These are phyloP conservation scores for Pocillopora meandrina DNA, from an alignment of 92 coral and sea anemone genomes.

Conservation along the genomic window DNA sequence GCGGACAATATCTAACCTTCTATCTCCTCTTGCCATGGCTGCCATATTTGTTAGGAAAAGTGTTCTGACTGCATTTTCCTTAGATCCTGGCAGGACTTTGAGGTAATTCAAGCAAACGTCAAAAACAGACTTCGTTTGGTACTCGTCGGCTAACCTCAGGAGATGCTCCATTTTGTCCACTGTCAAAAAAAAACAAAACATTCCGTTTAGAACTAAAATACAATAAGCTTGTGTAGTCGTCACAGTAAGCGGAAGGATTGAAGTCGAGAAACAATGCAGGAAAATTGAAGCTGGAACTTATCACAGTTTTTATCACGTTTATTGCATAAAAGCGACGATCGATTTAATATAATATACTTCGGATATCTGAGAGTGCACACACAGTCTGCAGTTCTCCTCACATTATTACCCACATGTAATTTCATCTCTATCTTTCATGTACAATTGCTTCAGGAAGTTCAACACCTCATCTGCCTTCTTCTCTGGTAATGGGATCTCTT, in stretches of 20 bases:
- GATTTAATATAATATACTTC: too few relatives aligned
- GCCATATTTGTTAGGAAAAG: constrained; percentile 20
- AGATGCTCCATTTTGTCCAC: constrained; percentile 41
- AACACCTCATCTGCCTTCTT: constrained; percentile 15
- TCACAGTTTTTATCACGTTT: too few relatives aligned
- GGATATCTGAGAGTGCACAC: too few relatives aligned
- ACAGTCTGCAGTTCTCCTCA: too few relatives aligned
- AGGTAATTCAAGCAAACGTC: constrained; percentile 33
- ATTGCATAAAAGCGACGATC: too few relatives aligned
- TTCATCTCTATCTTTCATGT: constrained; percentile 10
- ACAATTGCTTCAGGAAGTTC: constrained; percentile 30
- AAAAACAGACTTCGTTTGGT: constrained; percentile 36
- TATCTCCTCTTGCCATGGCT: constrained; percentile 6
- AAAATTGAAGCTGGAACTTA: too few relatives aligned
- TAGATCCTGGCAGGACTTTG: constrained; percentile 4
- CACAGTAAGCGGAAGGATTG: too few relatives aligned
- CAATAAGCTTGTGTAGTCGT: too few relatives aligned
- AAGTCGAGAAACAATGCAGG: too few relatives aligned
- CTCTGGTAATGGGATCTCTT: constrained; percentile 28
- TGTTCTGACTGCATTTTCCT: constrained; percentile 10
- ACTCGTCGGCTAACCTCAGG: constrained; percentile 54
- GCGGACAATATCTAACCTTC: constrained; percentile 16
- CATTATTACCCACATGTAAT: neutral
- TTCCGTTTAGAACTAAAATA: neutral
- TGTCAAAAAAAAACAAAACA: neutral